Evolutionary conservation across 2,888 invertebrate species (phyloP).

Genomic region (Pedicia rivosa): DNA sequence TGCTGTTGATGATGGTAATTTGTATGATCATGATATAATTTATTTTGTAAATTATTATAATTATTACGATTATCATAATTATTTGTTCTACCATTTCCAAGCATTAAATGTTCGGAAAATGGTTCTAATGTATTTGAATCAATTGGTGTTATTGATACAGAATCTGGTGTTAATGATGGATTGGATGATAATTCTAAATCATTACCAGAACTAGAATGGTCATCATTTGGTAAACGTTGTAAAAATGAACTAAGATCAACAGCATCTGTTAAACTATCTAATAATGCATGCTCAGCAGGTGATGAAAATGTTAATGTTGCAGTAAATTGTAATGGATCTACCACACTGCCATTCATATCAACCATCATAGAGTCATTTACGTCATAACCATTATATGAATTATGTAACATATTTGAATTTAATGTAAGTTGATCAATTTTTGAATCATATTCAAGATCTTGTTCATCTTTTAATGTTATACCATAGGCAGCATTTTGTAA

Average conservation of each 20-base stretch:
- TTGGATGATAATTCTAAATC: slow-evolving; percentile 57
- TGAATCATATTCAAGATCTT: slow-evolving; percentile 56
- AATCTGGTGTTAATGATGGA: slow-evolving; percentile 55
- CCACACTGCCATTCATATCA: slow-evolving; percentile 57
- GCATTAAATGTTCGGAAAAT: slow-evolving; percentile 58
- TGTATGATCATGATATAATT: slow-evolving; percentile 30
- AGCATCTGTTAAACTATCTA: slow-evolving; percentile 64
- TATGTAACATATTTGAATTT: slow-evolving; percentile 38
- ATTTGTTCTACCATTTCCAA: slow-evolving; percentile 28
- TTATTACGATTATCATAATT: slow-evolving; percentile 13
- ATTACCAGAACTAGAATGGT: slow-evolving; percentile 38
- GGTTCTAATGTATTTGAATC: slow-evolving; percentile 48
- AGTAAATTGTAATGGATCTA: slow-evolving; percentile 69
- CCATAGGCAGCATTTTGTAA: slow-evolving; percentile 69
- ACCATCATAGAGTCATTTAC: slow-evolving; percentile 64
- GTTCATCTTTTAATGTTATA: slow-evolving; percentile 62
- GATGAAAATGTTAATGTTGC: slow-evolving; percentile 66
- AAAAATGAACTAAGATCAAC: slow-evolving; percentile 62
- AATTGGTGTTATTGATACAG: slow-evolving; percentile 34
- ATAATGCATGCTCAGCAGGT: slow-evolving; percentile 56
- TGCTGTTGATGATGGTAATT: slow-evolving; percentile 42
- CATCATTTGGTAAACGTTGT: slow-evolving; percentile 46
- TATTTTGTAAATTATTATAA: slow-evolving; percentile 13
- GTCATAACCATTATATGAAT: slow-evolving; percentile 46
- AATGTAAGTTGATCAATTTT: slow-evolving; percentile 50